These are phyloP conservation scores for Lampris megalopsis DNA, from an alignment of 2,113 vertebrate genomes.

Conservation along the genomic window DNA sequence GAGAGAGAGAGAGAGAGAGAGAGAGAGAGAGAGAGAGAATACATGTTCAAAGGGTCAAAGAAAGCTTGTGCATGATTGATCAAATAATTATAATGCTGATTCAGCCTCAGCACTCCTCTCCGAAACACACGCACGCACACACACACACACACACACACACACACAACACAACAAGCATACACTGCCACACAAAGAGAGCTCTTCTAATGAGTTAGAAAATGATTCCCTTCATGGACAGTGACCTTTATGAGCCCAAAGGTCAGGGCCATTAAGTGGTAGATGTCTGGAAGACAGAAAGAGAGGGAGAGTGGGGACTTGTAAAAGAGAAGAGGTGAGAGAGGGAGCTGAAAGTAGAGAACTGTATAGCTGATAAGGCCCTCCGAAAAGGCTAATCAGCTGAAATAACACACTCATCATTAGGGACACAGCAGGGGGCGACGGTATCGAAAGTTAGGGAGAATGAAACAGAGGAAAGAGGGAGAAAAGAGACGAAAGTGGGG, in stretches of 20 bases:
- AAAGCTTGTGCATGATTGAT: no score
- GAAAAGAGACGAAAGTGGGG: neutral
- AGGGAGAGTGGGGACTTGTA: neutral
- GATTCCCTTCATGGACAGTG: conserved; percentile 40
- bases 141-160: neutral
- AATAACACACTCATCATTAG: neutral
- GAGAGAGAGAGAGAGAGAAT: no score
- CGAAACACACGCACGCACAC: neutral
- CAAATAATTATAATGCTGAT: no score
- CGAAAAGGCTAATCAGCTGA: neutral
- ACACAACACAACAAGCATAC: neutral
- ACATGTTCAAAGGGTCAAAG: no score
- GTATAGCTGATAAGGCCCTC: neutral
- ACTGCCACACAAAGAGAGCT: conserved; percentile 15
- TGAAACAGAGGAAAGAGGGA: neutral
- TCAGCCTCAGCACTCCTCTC: neutral
- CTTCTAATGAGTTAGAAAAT: conserved; percentile 49
- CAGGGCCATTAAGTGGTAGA: conserved; percentile 45
- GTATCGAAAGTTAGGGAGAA: neutral
- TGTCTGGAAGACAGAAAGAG: conserved; percentile 11
- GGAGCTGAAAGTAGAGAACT: neutral
- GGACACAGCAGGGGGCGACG: neutral
- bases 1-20: no score
- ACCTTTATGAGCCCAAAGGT: conserved; percentile 69
- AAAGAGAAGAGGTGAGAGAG: neutral